A percentile compares a stretch with the other conserved stretches of the same genome.
Evolutionary conservation across 2,797 vertebrate species (phyloP).

Genomic region (Darevskia mixta): DNA sequence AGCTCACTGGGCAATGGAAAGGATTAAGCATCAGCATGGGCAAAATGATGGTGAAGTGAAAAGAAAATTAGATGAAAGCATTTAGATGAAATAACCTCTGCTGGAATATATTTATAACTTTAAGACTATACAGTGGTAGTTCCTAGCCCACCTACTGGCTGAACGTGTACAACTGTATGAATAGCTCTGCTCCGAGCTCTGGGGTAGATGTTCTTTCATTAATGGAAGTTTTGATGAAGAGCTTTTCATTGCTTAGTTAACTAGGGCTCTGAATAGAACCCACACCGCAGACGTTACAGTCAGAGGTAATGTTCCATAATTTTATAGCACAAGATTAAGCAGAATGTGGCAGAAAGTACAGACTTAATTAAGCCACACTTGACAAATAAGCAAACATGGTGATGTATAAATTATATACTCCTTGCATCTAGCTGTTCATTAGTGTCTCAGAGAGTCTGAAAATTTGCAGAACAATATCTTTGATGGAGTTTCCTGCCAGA

Average conservation of each 20-base stretch:
- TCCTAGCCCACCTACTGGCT: background rate
- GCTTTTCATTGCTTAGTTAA: constrained; percentile 25
- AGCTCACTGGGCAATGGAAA: background rate
- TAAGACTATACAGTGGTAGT: background rate
- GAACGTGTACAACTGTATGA: background rate
- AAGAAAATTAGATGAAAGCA: background rate
- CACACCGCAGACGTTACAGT: background rate
- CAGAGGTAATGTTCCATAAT: background rate
- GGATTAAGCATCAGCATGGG: background rate
- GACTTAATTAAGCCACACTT: constrained; percentile 34
- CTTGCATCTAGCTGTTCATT: constrained; percentile 32
- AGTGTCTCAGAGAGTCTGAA: constrained; percentile 18
- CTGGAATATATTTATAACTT: background rate
- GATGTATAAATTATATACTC: constrained; percentile 39
- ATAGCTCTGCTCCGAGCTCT: background rate
- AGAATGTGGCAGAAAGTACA: constrained; percentile 20
- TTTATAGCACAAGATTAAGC: constrained; percentile 20
- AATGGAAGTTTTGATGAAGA: background rate
- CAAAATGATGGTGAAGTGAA: background rate
- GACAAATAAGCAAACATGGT: constrained; percentile 36
- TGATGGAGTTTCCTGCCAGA: constrained; percentile 22
- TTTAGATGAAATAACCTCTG: background rate
- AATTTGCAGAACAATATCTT: constrained; percentile 24
- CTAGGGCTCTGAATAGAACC: background rate
- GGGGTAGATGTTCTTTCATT: constrained; percentile 10